phyloP scores from a whole-genome alignment of 1,140 invertebrate species.

The Paracyclopina nana region DNA sequence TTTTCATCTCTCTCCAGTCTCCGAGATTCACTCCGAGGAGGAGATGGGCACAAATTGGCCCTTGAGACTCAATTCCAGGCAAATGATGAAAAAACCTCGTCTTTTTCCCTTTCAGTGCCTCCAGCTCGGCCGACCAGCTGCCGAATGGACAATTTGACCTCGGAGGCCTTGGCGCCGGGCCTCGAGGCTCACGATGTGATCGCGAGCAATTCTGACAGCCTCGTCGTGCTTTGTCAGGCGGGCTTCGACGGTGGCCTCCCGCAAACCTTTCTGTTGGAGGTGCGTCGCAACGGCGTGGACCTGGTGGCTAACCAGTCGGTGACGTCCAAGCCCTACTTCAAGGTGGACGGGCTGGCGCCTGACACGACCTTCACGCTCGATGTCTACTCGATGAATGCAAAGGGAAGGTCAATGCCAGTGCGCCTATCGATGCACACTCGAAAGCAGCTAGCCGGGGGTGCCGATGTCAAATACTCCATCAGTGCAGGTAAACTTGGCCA shows the following conservation, averaged over 20 bases:
- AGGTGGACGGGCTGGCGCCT: background rate
- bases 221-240: slow-evolving; percentile 35
- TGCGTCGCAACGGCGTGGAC: background rate
- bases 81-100: no score
- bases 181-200: no score
- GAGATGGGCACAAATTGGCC: no score
- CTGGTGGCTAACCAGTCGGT: background rate
- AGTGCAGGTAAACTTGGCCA: background rate
- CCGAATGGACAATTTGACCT: background rate
- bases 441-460: background rate
- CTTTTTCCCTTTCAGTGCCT: background rate
- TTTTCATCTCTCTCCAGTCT: no score
- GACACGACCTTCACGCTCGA: background rate
- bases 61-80: no score
- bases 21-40: no score
- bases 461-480: background rate
- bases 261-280: slow-evolving; percentile 56
- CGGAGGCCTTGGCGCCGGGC: no score
- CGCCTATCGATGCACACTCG: background rate
- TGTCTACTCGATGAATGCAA: background rate
- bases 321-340: background rate
- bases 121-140: background rate
- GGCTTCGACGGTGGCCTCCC: slow-evolving; percentile 57
- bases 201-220: no score
- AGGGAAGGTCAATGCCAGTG: background rate